A percentile compares a stretch with the other conserved stretches of the same genome.
Conservation (phyloP, 1,140 invertebrate genomes). For the Neoseiulus cucumeris region DNA sequence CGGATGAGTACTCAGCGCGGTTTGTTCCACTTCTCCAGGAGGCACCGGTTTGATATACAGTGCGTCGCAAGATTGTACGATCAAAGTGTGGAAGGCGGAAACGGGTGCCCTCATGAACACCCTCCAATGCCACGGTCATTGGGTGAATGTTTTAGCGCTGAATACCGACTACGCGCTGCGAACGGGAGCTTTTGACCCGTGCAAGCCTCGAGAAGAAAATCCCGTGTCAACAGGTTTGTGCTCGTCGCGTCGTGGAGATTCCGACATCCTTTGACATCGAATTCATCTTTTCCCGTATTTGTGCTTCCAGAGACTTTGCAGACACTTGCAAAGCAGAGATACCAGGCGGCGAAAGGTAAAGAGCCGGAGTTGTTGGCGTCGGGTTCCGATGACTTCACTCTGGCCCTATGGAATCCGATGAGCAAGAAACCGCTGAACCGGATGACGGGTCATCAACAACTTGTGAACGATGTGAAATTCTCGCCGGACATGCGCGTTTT, state of each 20-base stretch:
- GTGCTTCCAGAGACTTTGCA: constrained; percentile 26
- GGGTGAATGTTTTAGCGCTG: constrained; percentile 90
- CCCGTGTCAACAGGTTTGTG: neutral
- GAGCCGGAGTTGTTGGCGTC: constrained; percentile 70
- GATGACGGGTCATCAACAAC: constrained; percentile 91
- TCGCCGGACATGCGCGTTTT: constrained; percentile 80
- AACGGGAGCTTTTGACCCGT: constrained; percentile 66
- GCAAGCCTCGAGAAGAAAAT: constrained; percentile 20
- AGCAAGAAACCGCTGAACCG: constrained; percentile 63
- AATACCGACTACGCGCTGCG: constrained; percentile 89
- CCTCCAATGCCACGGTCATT: constrained; percentile 87
- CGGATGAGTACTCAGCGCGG: no score
- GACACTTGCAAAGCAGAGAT: constrained; percentile 35
- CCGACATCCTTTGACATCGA: no score
- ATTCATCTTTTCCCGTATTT: no score
- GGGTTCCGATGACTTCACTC: constrained; percentile 92
- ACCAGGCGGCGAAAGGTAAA: constrained; percentile 37
- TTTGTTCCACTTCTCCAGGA: no score
- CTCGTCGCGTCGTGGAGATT: no score
- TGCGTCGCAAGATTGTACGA: constrained; percentile 67
- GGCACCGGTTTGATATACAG: constrained; percentile 82
- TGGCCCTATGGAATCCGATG: constrained; percentile 89
- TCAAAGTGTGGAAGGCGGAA: constrained; percentile 84
- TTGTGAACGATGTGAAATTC: constrained; percentile 93
- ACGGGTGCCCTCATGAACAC: constrained; percentile 48